These are phyloP conservation scores for Gymnoscopelus braueri DNA, from an alignment of 2,797 vertebrate genomes.

Conservation along the genomic window DNA sequence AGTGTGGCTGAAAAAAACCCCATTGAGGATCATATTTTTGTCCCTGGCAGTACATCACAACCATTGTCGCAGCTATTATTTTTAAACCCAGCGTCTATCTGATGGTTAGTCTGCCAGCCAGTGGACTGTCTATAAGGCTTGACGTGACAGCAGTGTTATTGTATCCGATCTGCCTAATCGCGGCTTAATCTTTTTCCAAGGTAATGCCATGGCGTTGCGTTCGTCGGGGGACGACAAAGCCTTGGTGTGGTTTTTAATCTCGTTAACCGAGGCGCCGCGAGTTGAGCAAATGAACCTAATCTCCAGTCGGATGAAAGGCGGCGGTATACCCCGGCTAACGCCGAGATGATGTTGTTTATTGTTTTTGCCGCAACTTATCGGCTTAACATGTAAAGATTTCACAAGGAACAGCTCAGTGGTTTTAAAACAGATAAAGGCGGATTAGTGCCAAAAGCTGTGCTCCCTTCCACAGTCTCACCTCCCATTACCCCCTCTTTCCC, in stretches of 20 bases:
- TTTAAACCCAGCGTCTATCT: conserved; percentile 31
- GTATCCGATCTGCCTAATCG: conserved; percentile 67
- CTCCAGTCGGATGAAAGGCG: conserved; percentile 66
- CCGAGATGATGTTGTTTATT: conserved; percentile 63
- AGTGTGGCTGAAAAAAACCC: conserved; percentile 23
- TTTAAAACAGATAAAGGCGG: conserved; percentile 63
- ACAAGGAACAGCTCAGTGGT: conserved; percentile 67
- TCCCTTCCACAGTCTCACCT: conserved; percentile 40
- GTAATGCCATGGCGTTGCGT: conserved; percentile 63
- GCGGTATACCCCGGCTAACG: conserved; percentile 42
- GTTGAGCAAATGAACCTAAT: conserved; percentile 66
- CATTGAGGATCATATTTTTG: conserved; percentile 7
- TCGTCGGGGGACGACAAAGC: conserved; percentile 60
- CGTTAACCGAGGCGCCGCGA: conserved; percentile 44
- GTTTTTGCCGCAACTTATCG: conserved; percentile 60
- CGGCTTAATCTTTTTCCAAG: conserved; percentile 66
- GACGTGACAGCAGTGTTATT: conserved; percentile 50
- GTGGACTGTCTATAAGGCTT: conserved; percentile 16
- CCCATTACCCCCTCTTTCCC: conserved; percentile 6
- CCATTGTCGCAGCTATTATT: conserved; percentile 39
- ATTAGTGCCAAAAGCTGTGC: conserved; percentile 56
- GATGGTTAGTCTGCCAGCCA: conserved; percentile 30
- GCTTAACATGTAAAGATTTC: conserved; percentile 68
- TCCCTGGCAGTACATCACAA: conserved; percentile 41
- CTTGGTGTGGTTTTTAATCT: conserved; percentile 60